Evolutionary conservation across 2,797 vertebrate genomes (phyloP).

Genomic region (Hippopotamyrus pictus): DNA sequence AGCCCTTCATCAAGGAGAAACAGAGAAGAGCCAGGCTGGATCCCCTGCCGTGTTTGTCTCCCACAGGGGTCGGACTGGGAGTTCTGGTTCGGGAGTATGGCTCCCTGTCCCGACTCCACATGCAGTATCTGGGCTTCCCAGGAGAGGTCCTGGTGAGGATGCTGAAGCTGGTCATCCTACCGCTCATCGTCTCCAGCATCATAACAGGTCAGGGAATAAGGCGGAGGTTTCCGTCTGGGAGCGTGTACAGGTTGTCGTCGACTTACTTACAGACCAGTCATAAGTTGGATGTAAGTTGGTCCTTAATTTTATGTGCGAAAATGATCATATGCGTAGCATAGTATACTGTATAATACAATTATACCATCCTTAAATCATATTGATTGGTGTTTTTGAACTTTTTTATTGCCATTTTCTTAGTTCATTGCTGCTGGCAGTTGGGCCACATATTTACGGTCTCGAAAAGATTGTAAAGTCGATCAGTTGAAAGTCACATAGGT

Average conservation of each 20-base stretch:
- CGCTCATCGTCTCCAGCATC: constrained; percentile 73
- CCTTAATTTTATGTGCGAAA: not conserved
- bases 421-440: not conserved
- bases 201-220: constrained; percentile 59
- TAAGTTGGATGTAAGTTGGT: not conserved
- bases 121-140: constrained; percentile 71
- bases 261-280: not conserved
- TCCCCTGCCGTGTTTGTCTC: not conserved
- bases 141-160: constrained; percentile 74
- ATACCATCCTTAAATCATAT: not conserved
- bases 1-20: not conserved
- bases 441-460: not conserved
- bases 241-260: not conserved
- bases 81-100: constrained; percentile 63
- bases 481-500: not conserved
- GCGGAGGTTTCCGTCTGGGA: not conserved
- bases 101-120: constrained; percentile 62
- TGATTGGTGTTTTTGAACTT: not conserved
- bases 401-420: not conserved
- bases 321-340: not conserved
- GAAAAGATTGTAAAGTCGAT: not conserved
- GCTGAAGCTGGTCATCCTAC: constrained; percentile 72
- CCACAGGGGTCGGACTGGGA: constrained; percentile 60
- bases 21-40: not conserved
- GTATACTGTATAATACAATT: not conserved